Percentiles rank a stretch among this genome's conserved stretches.
Conservation (phyloP, 2,888 invertebrate species). For the Agrypnus murinus region DNA sequence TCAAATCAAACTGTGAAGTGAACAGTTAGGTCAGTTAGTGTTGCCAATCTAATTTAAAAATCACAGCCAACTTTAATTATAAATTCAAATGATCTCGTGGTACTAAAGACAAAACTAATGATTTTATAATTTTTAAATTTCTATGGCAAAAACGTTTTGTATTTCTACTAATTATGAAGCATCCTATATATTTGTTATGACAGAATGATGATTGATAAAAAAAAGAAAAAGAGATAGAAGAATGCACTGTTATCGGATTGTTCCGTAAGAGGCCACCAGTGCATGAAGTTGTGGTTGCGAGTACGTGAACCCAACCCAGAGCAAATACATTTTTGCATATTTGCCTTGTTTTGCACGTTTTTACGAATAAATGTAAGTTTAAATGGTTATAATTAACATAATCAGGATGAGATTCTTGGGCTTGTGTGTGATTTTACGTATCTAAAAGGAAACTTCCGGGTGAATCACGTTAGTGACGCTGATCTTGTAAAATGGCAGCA, state of each 20-base stretch:
- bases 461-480: conserved; percentile 61
- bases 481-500: conserved; percentile 62
- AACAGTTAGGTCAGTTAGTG: no score
- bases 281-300: conserved; percentile 51
- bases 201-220: no score
- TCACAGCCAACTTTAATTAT: no score
- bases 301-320: conserved; percentile 56
- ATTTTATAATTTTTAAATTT: no score
- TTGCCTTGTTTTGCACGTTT: conserved; percentile 38
- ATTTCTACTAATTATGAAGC: no score
- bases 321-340: conserved; percentile 53
- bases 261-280: conserved; percentile 33
- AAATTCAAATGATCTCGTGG: no score
- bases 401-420: not conserved
- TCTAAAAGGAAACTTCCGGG: conserved; percentile 53
- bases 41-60: no score
- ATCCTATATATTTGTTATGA: no score
- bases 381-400: conserved; percentile 23
- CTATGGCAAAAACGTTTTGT: no score
- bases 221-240: no score
- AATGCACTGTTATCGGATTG: not conserved
- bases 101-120: no score
- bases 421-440: conserved; percentile 1
- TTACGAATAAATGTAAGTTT: conserved; percentile 42
- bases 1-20: no score